These are phyloP conservation scores for Stichodactyla helianthus DNA, from an alignment of 64 coral and sea anemone genomes.

Conservation along the genomic window DNA sequence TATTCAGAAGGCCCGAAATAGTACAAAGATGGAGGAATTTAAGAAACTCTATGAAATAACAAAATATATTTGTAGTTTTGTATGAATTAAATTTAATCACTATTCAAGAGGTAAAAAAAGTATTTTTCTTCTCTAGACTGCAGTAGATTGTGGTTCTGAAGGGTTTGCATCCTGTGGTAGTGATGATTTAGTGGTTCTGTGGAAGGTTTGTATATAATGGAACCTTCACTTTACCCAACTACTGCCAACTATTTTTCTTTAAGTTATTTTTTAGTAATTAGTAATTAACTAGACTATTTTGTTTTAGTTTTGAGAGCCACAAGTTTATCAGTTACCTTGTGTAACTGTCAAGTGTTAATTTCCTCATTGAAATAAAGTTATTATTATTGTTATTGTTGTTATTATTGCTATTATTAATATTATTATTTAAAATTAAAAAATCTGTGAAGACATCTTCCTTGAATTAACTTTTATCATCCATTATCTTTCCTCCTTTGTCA, in stretches of 20 bases:
- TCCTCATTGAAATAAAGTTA: background rate
- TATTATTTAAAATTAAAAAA: background rate
- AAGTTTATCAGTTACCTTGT: too few species aligned
- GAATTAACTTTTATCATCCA: background rate
- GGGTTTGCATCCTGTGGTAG: slow-evolving; percentile 92
- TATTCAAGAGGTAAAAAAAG: too few species aligned
- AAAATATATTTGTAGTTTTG: too few species aligned
- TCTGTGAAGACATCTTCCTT: background rate
- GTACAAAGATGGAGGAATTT: too few species aligned
- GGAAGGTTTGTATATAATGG: slow-evolving; percentile 60
- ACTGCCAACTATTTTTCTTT: background rate
- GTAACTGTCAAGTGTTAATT: too few species aligned
- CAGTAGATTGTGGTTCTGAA: slow-evolving; percentile 68
- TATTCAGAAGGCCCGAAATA: too few species aligned
- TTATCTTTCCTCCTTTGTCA: background rate
- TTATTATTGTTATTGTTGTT: background rate
- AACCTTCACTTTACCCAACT: background rate
- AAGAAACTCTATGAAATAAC: too few species aligned
- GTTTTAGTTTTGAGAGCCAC: too few species aligned
- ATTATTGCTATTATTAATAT: background rate
- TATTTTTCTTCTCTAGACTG: slow-evolving; percentile 51
- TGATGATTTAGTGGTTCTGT: slow-evolving; percentile 89
- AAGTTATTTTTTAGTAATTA: background rate
- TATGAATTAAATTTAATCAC: too few species aligned
- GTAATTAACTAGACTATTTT: background rate